Conservation (phyloP, 2,888 invertebrate genomes). For the Nomada fucata region DNA sequence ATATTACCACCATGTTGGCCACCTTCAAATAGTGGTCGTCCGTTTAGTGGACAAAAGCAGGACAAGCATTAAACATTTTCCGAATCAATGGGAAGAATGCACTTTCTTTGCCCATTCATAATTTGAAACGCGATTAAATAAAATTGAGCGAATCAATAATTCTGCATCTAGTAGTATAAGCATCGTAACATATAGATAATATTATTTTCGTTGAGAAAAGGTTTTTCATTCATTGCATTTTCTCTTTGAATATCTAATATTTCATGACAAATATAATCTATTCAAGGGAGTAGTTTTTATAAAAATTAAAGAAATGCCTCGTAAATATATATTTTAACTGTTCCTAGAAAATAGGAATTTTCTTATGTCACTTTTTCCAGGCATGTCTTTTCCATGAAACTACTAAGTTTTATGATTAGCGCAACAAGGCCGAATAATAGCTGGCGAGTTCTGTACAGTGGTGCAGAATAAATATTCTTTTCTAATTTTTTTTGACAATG, state of each 20-base stretch:
- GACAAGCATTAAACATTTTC: constrained; percentile 11
- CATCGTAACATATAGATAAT: not conserved
- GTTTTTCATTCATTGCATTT: too few species aligned
- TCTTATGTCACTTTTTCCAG: not conserved
- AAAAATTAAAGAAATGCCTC: not conserved
- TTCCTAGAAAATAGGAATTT: constrained; percentile 16
- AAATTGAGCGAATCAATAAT: not conserved
- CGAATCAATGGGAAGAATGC: not conserved
- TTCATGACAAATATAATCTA: not conserved
- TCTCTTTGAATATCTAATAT: not conserved
- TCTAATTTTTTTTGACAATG: constrained; percentile 31
- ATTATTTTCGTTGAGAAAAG: not conserved
- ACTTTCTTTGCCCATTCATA: not conserved
- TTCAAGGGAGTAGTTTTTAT: not conserved
- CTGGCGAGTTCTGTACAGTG: not conserved
- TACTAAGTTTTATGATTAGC: not conserved
- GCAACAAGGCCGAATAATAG: not conserved
- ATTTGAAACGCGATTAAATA: not conserved
- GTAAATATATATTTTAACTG: not conserved
- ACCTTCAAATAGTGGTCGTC: not conserved
- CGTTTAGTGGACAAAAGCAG: not conserved
- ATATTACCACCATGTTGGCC: too few species aligned
- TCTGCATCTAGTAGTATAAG: not conserved
- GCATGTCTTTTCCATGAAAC: not conserved
- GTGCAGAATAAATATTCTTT: not conserved